These are phyloP conservation scores for Thera britannica DNA, from an alignment of 2,888 invertebrate species.

Conservation along the genomic window DNA sequence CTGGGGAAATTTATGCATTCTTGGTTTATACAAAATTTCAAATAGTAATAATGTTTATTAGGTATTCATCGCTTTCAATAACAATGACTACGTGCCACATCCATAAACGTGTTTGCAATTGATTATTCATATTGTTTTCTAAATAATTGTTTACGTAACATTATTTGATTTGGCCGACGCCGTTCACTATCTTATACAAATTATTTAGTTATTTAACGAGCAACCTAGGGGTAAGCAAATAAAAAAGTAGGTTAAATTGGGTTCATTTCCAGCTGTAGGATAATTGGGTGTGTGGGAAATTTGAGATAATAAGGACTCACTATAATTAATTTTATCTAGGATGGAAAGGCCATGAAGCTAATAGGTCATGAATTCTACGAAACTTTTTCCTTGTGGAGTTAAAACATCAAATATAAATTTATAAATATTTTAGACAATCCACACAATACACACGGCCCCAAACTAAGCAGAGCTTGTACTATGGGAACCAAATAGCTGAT, in stretches of 20 bases:
- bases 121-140: conserved; percentile 36
- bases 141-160: conserved; percentile 30
- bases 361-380: not conserved
- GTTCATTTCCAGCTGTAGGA: not conserved
- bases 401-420: too few relatives aligned
- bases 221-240: conserved; percentile 34
- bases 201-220: conserved; percentile 35
- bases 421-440: too few relatives aligned
- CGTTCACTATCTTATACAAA: conserved; percentile 38
- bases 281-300: conserved; percentile 28
- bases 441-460: too few relatives aligned
- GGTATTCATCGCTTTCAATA: conserved; percentile 3
- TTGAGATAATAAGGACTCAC: conserved; percentile 12
- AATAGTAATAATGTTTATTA: not conserved
- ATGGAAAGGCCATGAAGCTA: not conserved
- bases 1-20: too few relatives aligned
- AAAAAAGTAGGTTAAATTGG: conserved; percentile 40
- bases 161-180: conserved; percentile 37
- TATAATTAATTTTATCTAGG: not conserved
- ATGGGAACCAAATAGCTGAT: too few relatives aligned
- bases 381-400: not conserved
- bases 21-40: too few relatives aligned
- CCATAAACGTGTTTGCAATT: conserved; percentile 15
- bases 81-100: conserved; percentile 23
- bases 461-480: too few relatives aligned